Percentiles rank a stretch among this genome's conserved stretches.
Conservation (phyloP, 2,888 invertebrate genomes). For the Apamea epomidion region DNA sequence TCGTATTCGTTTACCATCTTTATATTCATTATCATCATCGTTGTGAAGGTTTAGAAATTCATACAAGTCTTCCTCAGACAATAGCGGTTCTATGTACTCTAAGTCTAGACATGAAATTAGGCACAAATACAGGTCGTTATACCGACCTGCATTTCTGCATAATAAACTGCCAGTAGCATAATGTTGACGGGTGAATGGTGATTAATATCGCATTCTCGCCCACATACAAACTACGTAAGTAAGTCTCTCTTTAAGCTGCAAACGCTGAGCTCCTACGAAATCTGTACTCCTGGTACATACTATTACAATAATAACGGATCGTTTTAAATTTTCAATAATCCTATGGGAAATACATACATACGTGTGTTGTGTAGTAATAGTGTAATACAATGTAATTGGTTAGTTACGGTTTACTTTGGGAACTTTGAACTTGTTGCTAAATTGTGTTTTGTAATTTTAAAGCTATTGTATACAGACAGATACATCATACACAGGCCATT, state of each 20-base stretch:
- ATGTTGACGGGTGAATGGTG: slow-evolving; percentile 44
- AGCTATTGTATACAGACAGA: background rate
- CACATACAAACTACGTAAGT: slow-evolving; percentile 29
- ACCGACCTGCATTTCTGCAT: slow-evolving; percentile 63
- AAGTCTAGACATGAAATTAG: slow-evolving; percentile 51
- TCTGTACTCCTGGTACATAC: slow-evolving; percentile 28
- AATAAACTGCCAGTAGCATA: slow-evolving; percentile 43
- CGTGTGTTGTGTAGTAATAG: slow-evolving; percentile 47
- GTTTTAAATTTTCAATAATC: slow-evolving; percentile 51
- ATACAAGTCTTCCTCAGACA: slow-evolving; percentile 38
- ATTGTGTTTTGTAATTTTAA: slow-evolving; percentile 26
- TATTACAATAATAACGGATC: slow-evolving; percentile 36
- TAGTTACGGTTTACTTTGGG: slow-evolving; percentile 16
- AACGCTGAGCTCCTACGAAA: slow-evolving; percentile 17
- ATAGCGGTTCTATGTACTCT: slow-evolving; percentile 25
- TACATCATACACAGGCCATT: background rate
- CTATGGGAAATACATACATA: slow-evolving; percentile 39
- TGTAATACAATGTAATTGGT: slow-evolving; percentile 35
- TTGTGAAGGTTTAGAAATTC: slow-evolving; percentile 31
- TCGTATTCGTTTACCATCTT: slow-evolving; percentile 5
- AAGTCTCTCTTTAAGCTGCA: slow-evolving; percentile 15
- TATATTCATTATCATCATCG: slow-evolving; percentile 12
- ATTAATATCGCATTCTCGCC: slow-evolving; percentile 55
- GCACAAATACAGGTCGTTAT: slow-evolving; percentile 45
- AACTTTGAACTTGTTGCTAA: slow-evolving; percentile 27